Evolutionary conservation across 23 tunicate genomes (phyloP).

Genomic region (Phallusia fumigata): DNA sequence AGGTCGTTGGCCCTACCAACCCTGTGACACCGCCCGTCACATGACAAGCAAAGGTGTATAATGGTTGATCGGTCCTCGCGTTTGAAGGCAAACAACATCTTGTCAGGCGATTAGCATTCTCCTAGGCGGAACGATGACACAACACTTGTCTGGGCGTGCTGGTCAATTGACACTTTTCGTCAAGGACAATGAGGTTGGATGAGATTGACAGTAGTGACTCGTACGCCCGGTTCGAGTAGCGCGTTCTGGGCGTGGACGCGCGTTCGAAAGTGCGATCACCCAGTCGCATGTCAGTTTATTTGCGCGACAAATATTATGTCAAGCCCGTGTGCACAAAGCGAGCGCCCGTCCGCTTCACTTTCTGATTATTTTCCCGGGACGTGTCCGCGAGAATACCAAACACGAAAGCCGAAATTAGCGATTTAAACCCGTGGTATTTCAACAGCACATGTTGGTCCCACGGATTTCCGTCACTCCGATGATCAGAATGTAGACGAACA

Average conservation of each 20-base stretch:
- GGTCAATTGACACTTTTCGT: neutral
- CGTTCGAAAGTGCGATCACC: neutral
- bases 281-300: conserved; percentile 1
- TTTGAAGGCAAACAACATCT: neutral
- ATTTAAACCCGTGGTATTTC: too few relatives aligned
- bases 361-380: too few relatives aligned
- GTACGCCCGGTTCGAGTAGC: neutral
- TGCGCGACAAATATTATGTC: conserved; percentile 7
- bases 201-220: neutral
- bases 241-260: neutral
- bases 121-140: neutral
- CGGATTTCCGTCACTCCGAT: too few relatives aligned
- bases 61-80: neutral
- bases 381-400: too few relatives aligned
- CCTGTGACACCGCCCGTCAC: too few relatives aligned
- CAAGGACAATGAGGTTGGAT: neutral
- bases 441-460: too few relatives aligned
- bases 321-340: neutral
- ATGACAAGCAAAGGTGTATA: neutral
- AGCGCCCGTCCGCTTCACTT: neutral
- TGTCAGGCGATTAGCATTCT: neutral
- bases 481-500: too few relatives aligned
- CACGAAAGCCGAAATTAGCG: too few relatives aligned
- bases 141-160: neutral
- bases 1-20: neutral